Percentiles rank a stretch among this genome's conserved stretches.
Conservation (phyloP, 2,797 vertebrate species). For the Vipera ursinii region DNA sequence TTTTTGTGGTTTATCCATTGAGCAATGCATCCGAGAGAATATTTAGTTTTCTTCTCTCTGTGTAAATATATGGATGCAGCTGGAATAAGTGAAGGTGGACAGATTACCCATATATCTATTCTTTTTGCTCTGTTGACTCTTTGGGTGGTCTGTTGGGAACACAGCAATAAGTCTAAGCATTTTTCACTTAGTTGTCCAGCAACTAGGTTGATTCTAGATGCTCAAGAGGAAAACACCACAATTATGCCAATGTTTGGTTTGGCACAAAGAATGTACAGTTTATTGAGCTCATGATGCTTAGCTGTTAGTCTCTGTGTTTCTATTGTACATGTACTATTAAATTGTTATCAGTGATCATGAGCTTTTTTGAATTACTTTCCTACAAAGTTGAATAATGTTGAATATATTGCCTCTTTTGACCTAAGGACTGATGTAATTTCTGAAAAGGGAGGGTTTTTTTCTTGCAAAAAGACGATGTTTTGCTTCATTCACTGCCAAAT, state of each 20-base stretch:
- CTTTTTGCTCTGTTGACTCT: slow-evolving; percentile 27
- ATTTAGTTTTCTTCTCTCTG: slow-evolving; percentile 2
- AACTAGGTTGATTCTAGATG: slow-evolving; percentile 44
- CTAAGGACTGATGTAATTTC: slow-evolving; percentile 24
- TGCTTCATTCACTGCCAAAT: slow-evolving; percentile 2
- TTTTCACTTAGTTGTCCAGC: slow-evolving; percentile 42
- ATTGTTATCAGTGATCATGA: slow-evolving; percentile 42
- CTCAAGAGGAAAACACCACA: slow-evolving; percentile 39
- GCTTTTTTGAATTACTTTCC: slow-evolving; percentile 41
- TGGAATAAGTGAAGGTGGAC: slow-evolving; percentile 39
- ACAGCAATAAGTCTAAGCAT: slow-evolving; percentile 34
- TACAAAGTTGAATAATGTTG: slow-evolving; percentile 25
- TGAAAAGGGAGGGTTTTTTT: not conserved
- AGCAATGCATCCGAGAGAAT: slow-evolving; percentile 20
- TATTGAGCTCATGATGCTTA: slow-evolving; percentile 41
- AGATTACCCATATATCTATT: slow-evolving; percentile 12
- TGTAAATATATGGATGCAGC: slow-evolving; percentile 13
- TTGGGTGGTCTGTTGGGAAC: slow-evolving; percentile 52
- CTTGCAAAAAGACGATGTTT: not conserved
- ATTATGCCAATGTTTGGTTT: slow-evolving; percentile 43
- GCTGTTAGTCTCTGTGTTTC: slow-evolving; percentile 43
- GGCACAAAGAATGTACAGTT: slow-evolving; percentile 38
- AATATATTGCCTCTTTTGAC: slow-evolving; percentile 37
- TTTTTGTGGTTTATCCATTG: not conserved
- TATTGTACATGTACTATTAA: slow-evolving; percentile 52